phyloP scores from a whole-genome alignment of 2,888 invertebrate genomes.

The Brachyopa scutellaris region DNA sequence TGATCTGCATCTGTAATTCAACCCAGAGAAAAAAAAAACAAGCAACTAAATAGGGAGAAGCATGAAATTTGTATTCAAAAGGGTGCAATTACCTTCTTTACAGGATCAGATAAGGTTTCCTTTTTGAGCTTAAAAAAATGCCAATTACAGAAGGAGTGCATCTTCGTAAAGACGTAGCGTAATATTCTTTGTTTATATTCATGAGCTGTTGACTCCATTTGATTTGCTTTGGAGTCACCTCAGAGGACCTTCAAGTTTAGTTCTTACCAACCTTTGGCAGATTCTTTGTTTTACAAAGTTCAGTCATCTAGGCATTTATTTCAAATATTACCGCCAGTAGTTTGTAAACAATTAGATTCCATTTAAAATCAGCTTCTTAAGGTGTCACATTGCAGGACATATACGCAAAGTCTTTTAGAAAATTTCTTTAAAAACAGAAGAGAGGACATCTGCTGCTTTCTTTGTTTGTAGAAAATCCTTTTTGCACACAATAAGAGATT shows the following conservation, averaged over 20 bases:
- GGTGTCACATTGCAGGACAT: slow-evolving; percentile 38
- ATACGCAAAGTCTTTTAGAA: background rate
- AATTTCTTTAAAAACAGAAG: too few relatives aligned
- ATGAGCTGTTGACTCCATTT: too few relatives aligned
- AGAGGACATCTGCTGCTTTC: slow-evolving; percentile 56
- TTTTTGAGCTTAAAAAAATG: slow-evolving; percentile 6
- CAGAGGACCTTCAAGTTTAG: too few relatives aligned
- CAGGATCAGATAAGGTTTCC: slow-evolving; percentile 50
- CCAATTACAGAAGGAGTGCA: too few relatives aligned
- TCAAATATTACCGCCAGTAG: slow-evolving; percentile 35
- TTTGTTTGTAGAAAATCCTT: slow-evolving; percentile 35
- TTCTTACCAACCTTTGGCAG: background rate
- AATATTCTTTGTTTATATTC: too few relatives aligned
- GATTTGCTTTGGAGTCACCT: too few relatives aligned
- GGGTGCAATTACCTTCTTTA: slow-evolving; percentile 60
- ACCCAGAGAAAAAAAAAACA: slow-evolving; percentile 3
- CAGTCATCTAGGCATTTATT: too few relatives aligned
- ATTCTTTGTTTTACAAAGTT: background rate
- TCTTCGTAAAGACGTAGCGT: too few relatives aligned
- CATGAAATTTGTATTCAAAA: slow-evolving; percentile 60
- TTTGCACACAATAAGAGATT: slow-evolving; percentile 73
- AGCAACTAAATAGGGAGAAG: slow-evolving; percentile 11
- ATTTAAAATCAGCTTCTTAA: slow-evolving; percentile 59
- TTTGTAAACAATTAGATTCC: slow-evolving; percentile 48
- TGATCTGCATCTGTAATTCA: slow-evolving; percentile 67